phyloP scores from a whole-genome alignment of 1,140 invertebrate genomes.

The Leptoteleia sp. region DNA sequence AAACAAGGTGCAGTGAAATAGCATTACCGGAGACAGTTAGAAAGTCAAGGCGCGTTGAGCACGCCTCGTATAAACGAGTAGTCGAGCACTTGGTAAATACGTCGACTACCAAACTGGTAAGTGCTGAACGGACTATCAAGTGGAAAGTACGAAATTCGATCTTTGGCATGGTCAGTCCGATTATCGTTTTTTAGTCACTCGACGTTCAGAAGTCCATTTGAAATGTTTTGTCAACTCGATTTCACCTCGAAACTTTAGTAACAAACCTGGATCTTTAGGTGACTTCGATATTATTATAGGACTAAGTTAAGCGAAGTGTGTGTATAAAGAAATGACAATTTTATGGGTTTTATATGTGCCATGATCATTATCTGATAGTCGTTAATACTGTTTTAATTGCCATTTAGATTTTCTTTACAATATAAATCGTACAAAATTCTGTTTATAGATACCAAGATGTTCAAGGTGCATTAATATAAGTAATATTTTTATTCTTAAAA shows the following conservation, averaged over 20 bases:
- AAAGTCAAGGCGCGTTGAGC: constrained; percentile 61
- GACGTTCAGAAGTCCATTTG: constrained; percentile 30
- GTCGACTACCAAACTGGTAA: constrained; percentile 62
- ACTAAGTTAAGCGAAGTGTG: too few relatives aligned
- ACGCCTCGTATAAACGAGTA: constrained; percentile 58
- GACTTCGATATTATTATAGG: too few relatives aligned
- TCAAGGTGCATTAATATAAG: too few relatives aligned
- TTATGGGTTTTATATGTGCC: too few relatives aligned
- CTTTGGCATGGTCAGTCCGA: constrained; percentile 54
- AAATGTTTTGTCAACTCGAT: constrained; percentile 56
- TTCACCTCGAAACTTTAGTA: constrained; percentile 7
- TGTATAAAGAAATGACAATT: too few relatives aligned
- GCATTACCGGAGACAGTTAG: constrained; percentile 44
- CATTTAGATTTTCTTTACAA: too few relatives aligned
- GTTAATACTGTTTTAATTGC: too few relatives aligned
- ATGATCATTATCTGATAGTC: too few relatives aligned
- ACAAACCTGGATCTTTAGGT: background rate
- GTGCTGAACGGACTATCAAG: constrained; percentile 65
- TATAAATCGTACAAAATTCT: too few relatives aligned
- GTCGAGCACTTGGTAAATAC: constrained; percentile 64
- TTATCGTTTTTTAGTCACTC: constrained; percentile 49
- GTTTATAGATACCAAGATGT: too few relatives aligned
- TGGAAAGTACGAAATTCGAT: constrained; percentile 63
- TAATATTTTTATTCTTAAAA: too few relatives aligned
- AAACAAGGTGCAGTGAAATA: constrained; percentile 49